Base-by-base conservation (phyloP, 2,113 vertebrate species). In the Orientallactaga bullata region DNA sequence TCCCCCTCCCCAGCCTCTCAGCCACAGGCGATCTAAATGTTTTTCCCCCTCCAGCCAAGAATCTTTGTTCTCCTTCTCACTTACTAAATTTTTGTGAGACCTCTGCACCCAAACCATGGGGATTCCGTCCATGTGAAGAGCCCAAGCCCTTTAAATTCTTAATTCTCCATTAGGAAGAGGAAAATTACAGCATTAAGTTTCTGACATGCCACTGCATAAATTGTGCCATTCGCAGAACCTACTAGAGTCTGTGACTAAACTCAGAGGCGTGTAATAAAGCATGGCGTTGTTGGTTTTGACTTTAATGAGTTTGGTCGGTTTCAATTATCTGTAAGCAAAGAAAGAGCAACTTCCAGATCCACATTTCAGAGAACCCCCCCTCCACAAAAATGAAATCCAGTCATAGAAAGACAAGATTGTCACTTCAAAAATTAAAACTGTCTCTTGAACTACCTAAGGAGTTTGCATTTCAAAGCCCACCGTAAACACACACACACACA, bases 61-160 rank as follows among this genome's bases (percentile, higher is more conserved):
- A 99, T 98, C 98, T 99, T 99, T 98, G 98, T 99, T 99, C 98
- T 98, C 98, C 95, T 98, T 98, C 98, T 99, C 98, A 98, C 98
- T 98, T 98, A 99, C 98, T 99, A 98, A 98, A 98, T 98, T 98
- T 98, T 98, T 98, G 98, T 20, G 74, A 98, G 98, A 98, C 98
- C 98, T 98, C 98, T 98, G 98, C 98, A 98, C 98, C 97, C 98
- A 89, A 98, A 97, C 98, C 97, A 94, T 98, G 91, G 98, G 98
- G 98, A 98, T 98, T 97, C 97, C 51, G 96, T 88, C 95, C 97
- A 97, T 92, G 98, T 98, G 98, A 98, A 98, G 93, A 96, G 98
- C 97, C 68, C 86, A 97, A 96, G 95, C 97, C 96, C 97, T 98
- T 97, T 71, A 92, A 97, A 97, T 98, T 98, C 97, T 98, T 98